A percentile compares a stretch with the other conserved stretches of the same genome.
Conservation (phyloP, 2,888 invertebrate genomes). For the Dascillus cervinus region DNA sequence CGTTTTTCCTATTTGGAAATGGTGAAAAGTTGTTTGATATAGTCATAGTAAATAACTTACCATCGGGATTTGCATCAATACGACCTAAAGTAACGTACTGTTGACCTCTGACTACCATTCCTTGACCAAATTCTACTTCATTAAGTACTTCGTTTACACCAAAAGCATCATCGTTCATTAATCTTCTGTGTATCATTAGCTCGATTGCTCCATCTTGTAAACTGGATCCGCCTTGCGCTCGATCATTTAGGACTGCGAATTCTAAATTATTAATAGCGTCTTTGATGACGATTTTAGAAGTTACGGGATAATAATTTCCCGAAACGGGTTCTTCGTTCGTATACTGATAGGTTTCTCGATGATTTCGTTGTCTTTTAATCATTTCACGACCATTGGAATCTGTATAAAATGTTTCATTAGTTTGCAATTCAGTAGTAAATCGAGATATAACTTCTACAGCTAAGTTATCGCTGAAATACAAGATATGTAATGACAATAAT, state of each 20-base stretch:
- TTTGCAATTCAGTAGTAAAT: constrained; percentile 56
- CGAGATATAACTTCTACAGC: constrained; percentile 77
- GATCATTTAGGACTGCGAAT: constrained; percentile 57
- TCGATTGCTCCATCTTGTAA: constrained; percentile 64
- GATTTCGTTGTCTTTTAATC: constrained; percentile 58
- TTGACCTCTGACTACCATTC: constrained; percentile 49
- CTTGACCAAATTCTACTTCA: constrained; percentile 51
- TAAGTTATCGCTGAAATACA: constrained; percentile 38
- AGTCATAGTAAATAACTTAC: too few species aligned
- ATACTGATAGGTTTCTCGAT: constrained; percentile 63
- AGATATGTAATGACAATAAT: constrained; percentile 1
- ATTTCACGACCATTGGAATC: constrained; percentile 89
- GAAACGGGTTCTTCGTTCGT: constrained; percentile 62
- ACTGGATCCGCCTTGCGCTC: constrained; percentile 71
- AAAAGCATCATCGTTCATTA: constrained; percentile 60
- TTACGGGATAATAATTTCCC: constrained; percentile 88
- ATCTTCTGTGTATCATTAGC: constrained; percentile 67
- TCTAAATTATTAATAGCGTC: constrained; percentile 39
- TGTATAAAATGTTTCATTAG: constrained; percentile 68
- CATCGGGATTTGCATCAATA: too few species aligned
- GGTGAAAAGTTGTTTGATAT: too few species aligned
- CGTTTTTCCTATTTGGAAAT: too few species aligned
- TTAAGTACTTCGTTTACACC: constrained; percentile 66
- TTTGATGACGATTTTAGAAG: constrained; percentile 65
- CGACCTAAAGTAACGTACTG: constrained; percentile 40